Evolutionary conservation across 2,888 invertebrate genomes (phyloP), one percentile per base, ranked within the genome.

Genomic region (Ephialtes manifestator): DNA sequence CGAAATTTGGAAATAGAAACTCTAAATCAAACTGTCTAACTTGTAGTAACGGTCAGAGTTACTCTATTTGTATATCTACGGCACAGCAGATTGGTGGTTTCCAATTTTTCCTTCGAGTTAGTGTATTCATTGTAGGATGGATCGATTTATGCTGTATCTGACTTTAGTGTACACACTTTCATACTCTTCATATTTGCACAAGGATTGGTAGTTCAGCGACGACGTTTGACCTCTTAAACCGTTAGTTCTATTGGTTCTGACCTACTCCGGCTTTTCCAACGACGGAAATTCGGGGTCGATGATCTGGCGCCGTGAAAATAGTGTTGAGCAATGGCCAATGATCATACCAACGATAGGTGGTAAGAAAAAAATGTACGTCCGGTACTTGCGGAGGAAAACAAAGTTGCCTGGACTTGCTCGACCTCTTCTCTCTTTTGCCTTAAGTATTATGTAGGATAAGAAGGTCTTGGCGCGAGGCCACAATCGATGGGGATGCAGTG

Each of bases 381-480:
- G 48, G n/a, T 48, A n/a, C 63, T 48, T 24, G 68, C 53, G 75
- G 43, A 8, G 46, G 48, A 55, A 80, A 70, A 80, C 58, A 48
- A 43, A 53, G 60, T 65, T 58, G 60, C 31, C 76, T 46, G 75
- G 51, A 24, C 55, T 85, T 87, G 89, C 89, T 89, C 87, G 89
- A 87, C 89, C 86, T 46, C 58, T 68, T 70, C 24, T 77, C 53
- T 86, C 83, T 87, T 80, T 83, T 86, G 90, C 88, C 89, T 91
- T 90, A 91, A 91, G 90, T 91, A 91, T 91, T 91, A 91, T 90
- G 88, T 89, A 87, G 91, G 90, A 90, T 91, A 91, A 92, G 90
- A 89, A 90, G 87, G 87, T 89, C 90, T 90, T 92, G 92, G 92
- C 91, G 84, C 84, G 75, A 75, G 72, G 90, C 92, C 92, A 90